phyloP scores from a whole-genome alignment of 2,888 invertebrate genomes.

The Sesia apiformis region DNA sequence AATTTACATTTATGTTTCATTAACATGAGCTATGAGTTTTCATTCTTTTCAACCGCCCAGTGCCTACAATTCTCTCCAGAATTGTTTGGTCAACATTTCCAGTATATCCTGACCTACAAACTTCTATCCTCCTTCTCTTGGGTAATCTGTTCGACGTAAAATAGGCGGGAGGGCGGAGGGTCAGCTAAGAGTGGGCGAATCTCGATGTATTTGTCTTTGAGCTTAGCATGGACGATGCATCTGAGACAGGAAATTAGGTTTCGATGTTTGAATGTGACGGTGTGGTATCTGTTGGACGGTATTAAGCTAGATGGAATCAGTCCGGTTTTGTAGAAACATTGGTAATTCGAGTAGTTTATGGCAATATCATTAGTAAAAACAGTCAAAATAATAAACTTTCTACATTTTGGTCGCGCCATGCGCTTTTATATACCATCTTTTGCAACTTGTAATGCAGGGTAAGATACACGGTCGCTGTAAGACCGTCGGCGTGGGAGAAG shows the following conservation, averaged over 20 bases:
- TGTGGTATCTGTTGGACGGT: conserved; percentile 18
- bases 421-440: too few species aligned
- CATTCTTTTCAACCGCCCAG: conserved; percentile 21
- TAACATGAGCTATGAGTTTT: conserved; percentile 19
- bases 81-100: conserved; percentile 23
- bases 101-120: conserved; percentile 13
- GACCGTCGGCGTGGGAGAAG: too few species aligned
- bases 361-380: too few species aligned
- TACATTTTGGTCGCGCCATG: too few species aligned
- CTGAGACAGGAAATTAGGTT: conserved; percentile 74
- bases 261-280: conserved; percentile 55
- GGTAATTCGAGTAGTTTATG: too few species aligned
- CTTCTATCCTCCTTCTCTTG: conserved; percentile 7
- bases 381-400: too few species aligned
- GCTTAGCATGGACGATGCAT: conserved; percentile 50
- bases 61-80: conserved; percentile 15
- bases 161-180: conserved; percentile 11
- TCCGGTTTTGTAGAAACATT: too few species aligned
- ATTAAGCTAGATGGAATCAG: neutral
- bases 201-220: conserved; percentile 59
- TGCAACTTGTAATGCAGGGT: too few species aligned
- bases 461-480: too few species aligned
- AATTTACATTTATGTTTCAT: too few species aligned
- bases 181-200: conserved; percentile 30
- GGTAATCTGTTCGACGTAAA: conserved; percentile 3